A percentile compares a stretch with the other conserved stretches of the same genome.
Conservation (phyloP, 2,797 vertebrate genomes). For the Melanogrammus aeglefinus region DNA sequence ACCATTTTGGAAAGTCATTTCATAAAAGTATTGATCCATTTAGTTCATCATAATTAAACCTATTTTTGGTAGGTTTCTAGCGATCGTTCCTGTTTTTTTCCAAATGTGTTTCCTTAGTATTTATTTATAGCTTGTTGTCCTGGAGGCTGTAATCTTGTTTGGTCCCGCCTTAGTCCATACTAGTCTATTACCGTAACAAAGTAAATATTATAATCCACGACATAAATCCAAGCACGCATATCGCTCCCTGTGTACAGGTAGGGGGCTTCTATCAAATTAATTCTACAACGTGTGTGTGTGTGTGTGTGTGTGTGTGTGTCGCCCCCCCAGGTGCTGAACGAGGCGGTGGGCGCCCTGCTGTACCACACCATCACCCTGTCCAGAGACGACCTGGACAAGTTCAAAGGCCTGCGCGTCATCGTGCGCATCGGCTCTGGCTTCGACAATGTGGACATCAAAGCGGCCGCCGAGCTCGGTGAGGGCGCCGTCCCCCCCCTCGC, state of each 20-base stretch:
- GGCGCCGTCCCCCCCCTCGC: neutral
- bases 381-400: slow-evolving; percentile 88
- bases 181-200: too few relatives aligned
- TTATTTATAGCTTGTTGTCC: neutral
- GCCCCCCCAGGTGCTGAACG: slow-evolving; percentile 79
- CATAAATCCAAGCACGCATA: too few relatives aligned
- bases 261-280: neutral
- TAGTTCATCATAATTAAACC: too few relatives aligned
- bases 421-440: slow-evolving; percentile 87
- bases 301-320: too few relatives aligned
- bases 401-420: slow-evolving; percentile 87
- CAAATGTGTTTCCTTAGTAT: neutral
- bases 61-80: too few relatives aligned
- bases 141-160: too few relatives aligned
- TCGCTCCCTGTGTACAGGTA: too few relatives aligned
- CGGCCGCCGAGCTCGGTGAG: slow-evolving; percentile 85
- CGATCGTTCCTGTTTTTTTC: too few relatives aligned
- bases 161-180: too few relatives aligned
- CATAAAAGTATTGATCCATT: too few relatives aligned
- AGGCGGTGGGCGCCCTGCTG: slow-evolving; percentile 86
- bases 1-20: too few relatives aligned
- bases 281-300: neutral
- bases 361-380: slow-evolving; percentile 90
- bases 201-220: too few relatives aligned
- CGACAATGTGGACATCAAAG: slow-evolving; percentile 88